These are phyloP conservation scores for Lydus trimaculatus DNA, from an alignment of 2,888 invertebrate genomes.

Conservation along the genomic window DNA sequence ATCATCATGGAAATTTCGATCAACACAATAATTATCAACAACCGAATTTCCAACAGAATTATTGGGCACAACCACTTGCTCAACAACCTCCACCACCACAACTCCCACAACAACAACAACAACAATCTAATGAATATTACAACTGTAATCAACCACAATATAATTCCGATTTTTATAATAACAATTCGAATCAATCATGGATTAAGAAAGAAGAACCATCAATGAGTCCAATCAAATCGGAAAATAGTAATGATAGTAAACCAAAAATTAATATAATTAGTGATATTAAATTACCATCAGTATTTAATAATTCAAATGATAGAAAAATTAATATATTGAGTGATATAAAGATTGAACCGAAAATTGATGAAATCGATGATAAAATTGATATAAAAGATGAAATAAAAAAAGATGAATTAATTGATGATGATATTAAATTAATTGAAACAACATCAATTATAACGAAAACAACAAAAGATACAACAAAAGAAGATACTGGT, in stretches of 20 bases:
- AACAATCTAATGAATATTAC: conserved; percentile 37
- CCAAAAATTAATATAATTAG: conserved; percentile 60
- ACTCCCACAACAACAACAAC: conserved; percentile 15
- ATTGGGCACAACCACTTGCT: conserved; percentile 34
- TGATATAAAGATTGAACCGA: conserved; percentile 58
- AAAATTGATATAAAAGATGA: conserved; percentile 55
- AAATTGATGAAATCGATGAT: conserved; percentile 63
- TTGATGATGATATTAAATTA: conserved; percentile 38
- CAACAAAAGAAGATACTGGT: conserved; percentile 76
- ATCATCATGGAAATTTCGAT: conserved; percentile 13
- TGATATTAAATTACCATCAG: conserved; percentile 57
- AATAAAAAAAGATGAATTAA: conserved; percentile 57
- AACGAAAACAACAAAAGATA: conserved; percentile 47
- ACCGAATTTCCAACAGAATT: conserved; percentile 32
- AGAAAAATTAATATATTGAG: conserved; percentile 59
- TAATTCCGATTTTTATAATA: conserved; percentile 43
- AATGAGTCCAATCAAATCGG: conserved; percentile 47
- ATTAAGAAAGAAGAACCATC: conserved; percentile 53
- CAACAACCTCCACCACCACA: conserved; percentile 13
- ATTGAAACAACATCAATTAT: conserved; percentile 26
- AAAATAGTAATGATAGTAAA: conserved; percentile 53
- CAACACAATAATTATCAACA: conserved; percentile 32
- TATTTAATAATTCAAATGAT: conserved; percentile 42
- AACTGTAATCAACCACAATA: conserved; percentile 48
- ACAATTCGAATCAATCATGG: conserved; percentile 49